Percentiles rank a stretch among this genome's conserved stretches.
Evolutionary conservation across 2,797 vertebrate genomes (phyloP).

Genomic region (Scomberomorus guttatus): DNA sequence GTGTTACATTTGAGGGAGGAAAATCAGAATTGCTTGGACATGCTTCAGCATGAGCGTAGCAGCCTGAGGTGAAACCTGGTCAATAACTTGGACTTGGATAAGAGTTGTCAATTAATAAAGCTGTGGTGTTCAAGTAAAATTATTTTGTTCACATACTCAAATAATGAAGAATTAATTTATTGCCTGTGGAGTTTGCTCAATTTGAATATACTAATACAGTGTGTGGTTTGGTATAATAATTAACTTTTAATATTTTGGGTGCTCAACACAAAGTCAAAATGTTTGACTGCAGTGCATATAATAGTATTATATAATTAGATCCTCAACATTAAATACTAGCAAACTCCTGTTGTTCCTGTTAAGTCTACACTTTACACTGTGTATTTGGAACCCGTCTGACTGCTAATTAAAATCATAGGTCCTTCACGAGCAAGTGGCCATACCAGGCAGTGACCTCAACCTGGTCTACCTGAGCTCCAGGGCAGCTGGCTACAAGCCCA

Average conservation of each 20-base stretch:
- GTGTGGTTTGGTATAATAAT: conserved; percentile 14
- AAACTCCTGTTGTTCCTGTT: conserved; percentile 34
- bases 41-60: conserved; percentile 21
- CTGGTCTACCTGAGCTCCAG: conserved; percentile 97
- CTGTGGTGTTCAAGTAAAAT: conserved; percentile 1
- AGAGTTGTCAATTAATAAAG: conserved; percentile 16
- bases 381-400: conserved; percentile 65
- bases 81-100: background rate
- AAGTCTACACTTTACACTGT: conserved; percentile 44
- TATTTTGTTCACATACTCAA: conserved; percentile 7
- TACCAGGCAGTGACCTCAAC: conserved; percentile 96
- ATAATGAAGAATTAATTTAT: conserved; percentile 38
- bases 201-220: conserved; percentile 31
- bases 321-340: conserved; percentile 33
- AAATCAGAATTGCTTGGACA: conserved; percentile 17
- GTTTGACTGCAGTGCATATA: conserved; percentile 1
- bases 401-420: conserved; percentile 88
- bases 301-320: conserved; percentile 5
- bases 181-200: conserved; percentile 19
- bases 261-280: background rate
- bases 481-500: conserved; percentile 96
- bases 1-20: conserved; percentile 9
- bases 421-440: conserved; percentile 96
- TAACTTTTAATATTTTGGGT: conserved; percentile 21
- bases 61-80: conserved; percentile 18